These are phyloP conservation scores for Globicephala melas DNA, from an alignment of 2,113 vertebrate species.

Conservation along the genomic window DNA sequence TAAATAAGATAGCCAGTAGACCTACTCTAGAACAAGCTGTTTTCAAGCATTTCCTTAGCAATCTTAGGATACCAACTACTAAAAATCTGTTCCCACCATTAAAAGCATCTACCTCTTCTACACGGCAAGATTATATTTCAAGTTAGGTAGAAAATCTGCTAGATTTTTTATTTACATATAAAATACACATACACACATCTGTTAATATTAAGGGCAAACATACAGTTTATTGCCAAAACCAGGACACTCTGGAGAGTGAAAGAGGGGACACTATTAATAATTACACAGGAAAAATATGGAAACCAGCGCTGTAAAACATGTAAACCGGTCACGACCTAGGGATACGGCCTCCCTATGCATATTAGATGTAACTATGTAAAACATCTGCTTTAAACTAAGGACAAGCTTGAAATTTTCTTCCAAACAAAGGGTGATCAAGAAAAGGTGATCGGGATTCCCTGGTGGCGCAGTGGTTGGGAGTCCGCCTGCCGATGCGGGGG, in stretches of 20 bases:
- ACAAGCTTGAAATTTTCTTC: background rate
- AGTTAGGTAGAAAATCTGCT: background rate
- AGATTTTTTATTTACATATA: background rate
- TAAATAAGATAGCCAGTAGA: background rate
- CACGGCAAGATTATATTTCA: background rate
- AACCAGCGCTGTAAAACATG: background rate
- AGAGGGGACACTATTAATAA: background rate
- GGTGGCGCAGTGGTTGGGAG: too few relatives aligned
- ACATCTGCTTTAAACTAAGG: background rate
- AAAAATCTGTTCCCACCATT: background rate
- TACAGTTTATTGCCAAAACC: background rate
- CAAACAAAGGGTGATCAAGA: background rate
- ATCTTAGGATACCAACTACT: background rate
- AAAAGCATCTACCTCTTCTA: background rate
- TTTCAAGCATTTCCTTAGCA: background rate
- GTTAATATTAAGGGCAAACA: background rate
- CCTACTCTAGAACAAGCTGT: background rate
- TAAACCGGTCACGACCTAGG: background rate
- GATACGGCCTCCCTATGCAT: background rate
- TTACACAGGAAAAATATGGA: background rate
- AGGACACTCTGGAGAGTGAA: background rate
- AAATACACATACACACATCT: background rate
- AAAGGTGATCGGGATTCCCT: background rate
- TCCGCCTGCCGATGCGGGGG: too few relatives aligned
- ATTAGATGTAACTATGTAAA: background rate